Percentiles rank a stretch among this genome's conserved stretches.
Conservation (phyloP, 2,113 vertebrate genomes). For the Oxygymnocypris stewartii region DNA sequence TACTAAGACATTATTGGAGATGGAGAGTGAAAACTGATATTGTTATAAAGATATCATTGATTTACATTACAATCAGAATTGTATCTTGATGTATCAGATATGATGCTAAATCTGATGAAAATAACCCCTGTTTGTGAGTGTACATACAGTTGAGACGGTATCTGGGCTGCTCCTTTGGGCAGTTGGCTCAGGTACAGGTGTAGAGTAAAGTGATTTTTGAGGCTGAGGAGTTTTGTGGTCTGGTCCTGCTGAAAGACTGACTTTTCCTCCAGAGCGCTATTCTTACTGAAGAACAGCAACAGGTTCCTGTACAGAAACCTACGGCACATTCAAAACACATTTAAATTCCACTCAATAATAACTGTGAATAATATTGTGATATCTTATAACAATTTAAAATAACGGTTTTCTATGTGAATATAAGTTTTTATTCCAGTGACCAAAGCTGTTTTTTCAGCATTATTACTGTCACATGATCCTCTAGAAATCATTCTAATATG, state of each 20-base stretch:
- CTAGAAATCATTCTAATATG: neutral
- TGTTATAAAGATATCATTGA: neutral
- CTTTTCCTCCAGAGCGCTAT: constrained; percentile 74
- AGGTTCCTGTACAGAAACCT: constrained; percentile 88
- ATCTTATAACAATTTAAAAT: no score
- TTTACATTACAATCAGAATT: neutral
- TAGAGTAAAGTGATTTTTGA: constrained; percentile 82
- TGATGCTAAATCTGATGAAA: neutral
- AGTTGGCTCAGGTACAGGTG: constrained; percentile 91
- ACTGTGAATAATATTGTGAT: no score
- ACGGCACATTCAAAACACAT: constrained; percentile 17
- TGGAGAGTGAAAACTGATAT: neutral
- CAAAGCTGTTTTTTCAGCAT: no score
- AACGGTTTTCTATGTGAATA: no score
- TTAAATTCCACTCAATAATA: neutral
- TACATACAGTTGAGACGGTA: constrained; percentile 78
- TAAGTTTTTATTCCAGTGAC: no score
- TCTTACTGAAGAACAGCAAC: constrained; percentile 87
- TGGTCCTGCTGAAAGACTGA: constrained; percentile 83
- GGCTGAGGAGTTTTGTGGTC: constrained; percentile 77
- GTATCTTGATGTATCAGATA: neutral
- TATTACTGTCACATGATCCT: neutral
- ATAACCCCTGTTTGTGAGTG: neutral
- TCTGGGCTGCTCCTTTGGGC: constrained; percentile 88
- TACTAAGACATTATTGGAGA: no score